These are phyloP conservation scores for Odontesthes bonariensis DNA, from an alignment of 2,113 vertebrate species.

Conservation along the genomic window DNA sequence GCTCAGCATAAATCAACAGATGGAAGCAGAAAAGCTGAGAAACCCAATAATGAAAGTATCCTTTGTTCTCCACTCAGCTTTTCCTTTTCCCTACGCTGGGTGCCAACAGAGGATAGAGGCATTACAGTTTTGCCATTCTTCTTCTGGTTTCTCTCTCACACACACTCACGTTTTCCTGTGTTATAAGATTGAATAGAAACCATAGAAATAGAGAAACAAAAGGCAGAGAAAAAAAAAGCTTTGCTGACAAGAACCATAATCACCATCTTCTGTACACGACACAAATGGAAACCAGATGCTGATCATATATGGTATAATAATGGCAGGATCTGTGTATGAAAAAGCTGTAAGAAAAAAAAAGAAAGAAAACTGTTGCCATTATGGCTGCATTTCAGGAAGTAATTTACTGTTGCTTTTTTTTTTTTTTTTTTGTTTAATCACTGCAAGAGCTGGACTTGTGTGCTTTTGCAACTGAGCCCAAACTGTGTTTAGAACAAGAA, in stretches of 20 bases:
- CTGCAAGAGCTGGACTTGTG: constrained; percentile 26
- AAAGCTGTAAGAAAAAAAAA: constrained; percentile 14
- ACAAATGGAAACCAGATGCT: constrained; percentile 71
- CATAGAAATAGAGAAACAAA: constrained; percentile 55
- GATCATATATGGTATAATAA: constrained; percentile 58
- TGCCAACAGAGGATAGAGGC: constrained; percentile 45
- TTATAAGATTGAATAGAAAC: constrained; percentile 34
- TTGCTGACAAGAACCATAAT: constrained; percentile 66
- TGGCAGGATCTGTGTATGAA: constrained; percentile 52
- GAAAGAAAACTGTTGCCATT: constrained; percentile 32
- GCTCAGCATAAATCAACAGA: constrained; percentile 25
- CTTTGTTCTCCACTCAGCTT: constrained; percentile 45
- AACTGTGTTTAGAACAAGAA: constrained; percentile 37
- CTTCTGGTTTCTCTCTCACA: constrained; percentile 18
- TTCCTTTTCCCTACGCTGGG: constrained; percentile 12
- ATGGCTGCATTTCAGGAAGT: constrained; percentile 57
- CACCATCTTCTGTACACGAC: constrained; percentile 45
- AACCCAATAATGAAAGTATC: constrained; percentile 44
- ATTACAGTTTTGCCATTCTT: constrained; percentile 51
- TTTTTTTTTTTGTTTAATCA: too few relatives aligned
- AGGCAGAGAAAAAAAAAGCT: constrained; percentile 34
- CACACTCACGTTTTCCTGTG: constrained; percentile 11
- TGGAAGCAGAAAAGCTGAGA: constrained; percentile 48
- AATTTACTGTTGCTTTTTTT: constrained; percentile 62
- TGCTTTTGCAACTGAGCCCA: constrained; percentile 35